Conservation (phyloP, 2,888 invertebrate genomes). For the Strigamia transsilvanica region DNA sequence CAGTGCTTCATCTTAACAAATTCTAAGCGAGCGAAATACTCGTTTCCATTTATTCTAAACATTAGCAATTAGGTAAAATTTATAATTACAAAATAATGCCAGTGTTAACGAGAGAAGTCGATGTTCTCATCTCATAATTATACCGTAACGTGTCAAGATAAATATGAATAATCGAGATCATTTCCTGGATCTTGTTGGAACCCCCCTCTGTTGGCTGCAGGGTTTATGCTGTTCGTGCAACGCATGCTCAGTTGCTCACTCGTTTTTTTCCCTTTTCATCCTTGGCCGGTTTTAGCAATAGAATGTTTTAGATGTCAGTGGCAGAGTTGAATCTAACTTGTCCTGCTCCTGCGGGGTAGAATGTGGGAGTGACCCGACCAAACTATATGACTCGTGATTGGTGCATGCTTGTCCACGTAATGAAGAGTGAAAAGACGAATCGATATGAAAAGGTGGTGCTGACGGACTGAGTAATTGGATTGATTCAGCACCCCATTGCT, state of each 20-base stretch:
- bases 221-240: not conserved
- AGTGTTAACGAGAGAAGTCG: not conserved
- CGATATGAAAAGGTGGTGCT: slow-evolving; percentile 31
- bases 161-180: slow-evolving; percentile 38
- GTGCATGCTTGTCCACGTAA: slow-evolving; percentile 11
- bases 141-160: slow-evolving; percentile 36
- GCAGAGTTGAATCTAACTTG: not conserved
- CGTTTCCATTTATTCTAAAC: not conserved
- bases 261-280: not conserved
- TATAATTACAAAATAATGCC: no score
- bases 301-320: not conserved
- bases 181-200: slow-evolving; percentile 17
- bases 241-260: slow-evolving; percentile 21
- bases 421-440: not conserved
- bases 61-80: not conserved
- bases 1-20: no score
- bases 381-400: not conserved
- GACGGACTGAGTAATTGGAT: slow-evolving; percentile 12
- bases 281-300: not conserved
- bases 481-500: not conserved
- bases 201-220: not conserved
- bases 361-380: not conserved
- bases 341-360: not conserved
- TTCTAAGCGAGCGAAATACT: no score
- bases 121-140: slow-evolving; percentile 23